Evolutionary conservation across 2,888 invertebrate genomes (phyloP), one percentile per base, ranked within the genome.

Genomic region (Chymomyza amoena): DNA sequence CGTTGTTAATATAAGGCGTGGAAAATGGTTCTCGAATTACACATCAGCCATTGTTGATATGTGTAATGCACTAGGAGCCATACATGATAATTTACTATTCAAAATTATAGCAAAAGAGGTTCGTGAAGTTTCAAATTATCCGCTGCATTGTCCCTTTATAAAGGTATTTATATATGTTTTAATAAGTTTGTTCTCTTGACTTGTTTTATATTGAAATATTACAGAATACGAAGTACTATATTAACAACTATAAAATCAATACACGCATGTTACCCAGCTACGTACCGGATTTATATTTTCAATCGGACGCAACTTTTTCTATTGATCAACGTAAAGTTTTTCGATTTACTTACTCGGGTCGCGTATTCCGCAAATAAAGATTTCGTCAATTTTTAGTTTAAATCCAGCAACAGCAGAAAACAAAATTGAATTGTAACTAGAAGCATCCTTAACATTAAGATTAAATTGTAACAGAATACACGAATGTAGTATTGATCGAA

Each of bases 241-340:
- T 65, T 10, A 65, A 65, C 9, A 18, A 59, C 6, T 76, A 20
- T n/a, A 54, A 4, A 39, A 59, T 78, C 20, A 28, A 72, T 54
- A 0, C 39, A 4, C 66, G 67, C 25, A 0, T 57, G 2, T 56
- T 78, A 20, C 78, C 78, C 25, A 64, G 20, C n/a, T 79, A 78
- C 68, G 15, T 51, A 0, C 72, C 72, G 1, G 70, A 65, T 36
- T 0, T 78, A 1, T 10, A 6, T 9, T 78, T 72, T 5, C 32
- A 16, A 9, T 32, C 74, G 15, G 60, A 66, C 10, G 61, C 62
- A 10, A 57, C 7, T 2, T 61, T 69, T 52, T 6, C 15, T 4
- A 4, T 20, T 9, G 36, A 68, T 3, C 57, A 66, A 10, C 65
- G 39, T 0, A 56, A 61, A 32, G 52, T 61, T 4, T 0, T 75